Percentiles rank a stretch among this genome's conserved stretches.
These are phyloP conservation scores for Cremastobaeus sp. DNA, from an alignment of 2,888 invertebrate genomes.

Conservation along the genomic window DNA sequence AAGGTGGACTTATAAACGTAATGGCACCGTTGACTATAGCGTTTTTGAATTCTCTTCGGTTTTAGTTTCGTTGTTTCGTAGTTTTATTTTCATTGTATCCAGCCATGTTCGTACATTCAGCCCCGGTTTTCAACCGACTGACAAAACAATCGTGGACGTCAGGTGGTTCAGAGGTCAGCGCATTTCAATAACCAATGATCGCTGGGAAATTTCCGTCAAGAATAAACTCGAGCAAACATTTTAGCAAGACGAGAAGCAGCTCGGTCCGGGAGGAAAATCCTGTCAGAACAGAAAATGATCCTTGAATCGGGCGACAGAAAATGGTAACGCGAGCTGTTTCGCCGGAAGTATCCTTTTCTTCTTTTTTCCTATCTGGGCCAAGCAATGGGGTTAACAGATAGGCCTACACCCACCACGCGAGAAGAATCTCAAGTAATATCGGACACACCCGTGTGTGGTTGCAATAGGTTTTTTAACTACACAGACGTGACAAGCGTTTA, in stretches of 20 bases:
- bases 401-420: conserved; percentile 58
- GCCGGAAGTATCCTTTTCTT: neutral
- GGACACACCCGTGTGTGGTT: conserved; percentile 62
- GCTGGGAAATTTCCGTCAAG: neutral
- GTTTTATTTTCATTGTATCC: no score
- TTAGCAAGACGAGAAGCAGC: no score
- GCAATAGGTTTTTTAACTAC: conserved; percentile 48
- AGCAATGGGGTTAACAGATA: conserved; percentile 58
- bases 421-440: conserved; percentile 61
- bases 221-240: neutral
- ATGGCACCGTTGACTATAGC: conserved; percentile 19
- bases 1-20: conserved; percentile 13
- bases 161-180: conserved; percentile 17
- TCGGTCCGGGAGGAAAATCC: no score
- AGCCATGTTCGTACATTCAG: no score
- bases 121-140: no score
- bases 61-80: conserved; percentile 1
- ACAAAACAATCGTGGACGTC: conserved; percentile 2
- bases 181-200: conserved; percentile 2
- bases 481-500: conserved; percentile 49
- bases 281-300: no score
- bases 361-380: conserved; percentile 43
- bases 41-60: conserved; percentile 7
- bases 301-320: no score
- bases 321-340: no score